A percentile compares a stretch with the other conserved stretches of the same genome.
phyloP scores from a whole-genome alignment of 2,888 invertebrate species.

The Polydrusus cervinus region DNA sequence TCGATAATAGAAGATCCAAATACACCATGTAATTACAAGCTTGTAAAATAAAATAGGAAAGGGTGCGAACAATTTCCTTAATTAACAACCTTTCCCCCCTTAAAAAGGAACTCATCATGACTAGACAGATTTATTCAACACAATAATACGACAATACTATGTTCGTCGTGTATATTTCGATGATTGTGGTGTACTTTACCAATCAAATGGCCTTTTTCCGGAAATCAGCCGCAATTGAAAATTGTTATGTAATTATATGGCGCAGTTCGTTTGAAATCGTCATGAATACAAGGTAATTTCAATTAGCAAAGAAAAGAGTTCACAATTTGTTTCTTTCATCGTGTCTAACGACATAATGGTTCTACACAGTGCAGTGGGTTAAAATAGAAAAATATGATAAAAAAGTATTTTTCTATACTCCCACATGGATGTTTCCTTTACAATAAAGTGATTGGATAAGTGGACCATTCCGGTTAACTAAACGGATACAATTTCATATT shows the following conservation, averaged over 20 bases:
- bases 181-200: constrained; percentile 16
- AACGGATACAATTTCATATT: too few species aligned
- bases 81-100: neutral
- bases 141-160: neutral
- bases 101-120: neutral
- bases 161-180: constrained; percentile 5
- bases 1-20: too few species aligned
- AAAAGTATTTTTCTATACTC: too few species aligned
- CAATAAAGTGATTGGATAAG: too few species aligned
- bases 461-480: too few species aligned
- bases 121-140: neutral
- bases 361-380: too few species aligned
- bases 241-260: constrained; percentile 32
- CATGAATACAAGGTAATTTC: constrained; percentile 42
- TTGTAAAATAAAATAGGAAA: neutral
- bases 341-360: constrained; percentile 34
- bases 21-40: too few species aligned
- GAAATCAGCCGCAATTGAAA: constrained; percentile 35
- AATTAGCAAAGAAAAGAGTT: constrained; percentile 33
- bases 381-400: too few species aligned
- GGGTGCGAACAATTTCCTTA: constrained; percentile 5
- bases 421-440: too few species aligned
- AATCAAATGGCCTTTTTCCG: constrained; percentile 32
- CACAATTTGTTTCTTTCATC: constrained; percentile 41
- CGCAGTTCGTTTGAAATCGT: constrained; percentile 17